Base-by-base conservation (phyloP, 2,797 vertebrate species). In the Apodemus agrarius region DNA sequence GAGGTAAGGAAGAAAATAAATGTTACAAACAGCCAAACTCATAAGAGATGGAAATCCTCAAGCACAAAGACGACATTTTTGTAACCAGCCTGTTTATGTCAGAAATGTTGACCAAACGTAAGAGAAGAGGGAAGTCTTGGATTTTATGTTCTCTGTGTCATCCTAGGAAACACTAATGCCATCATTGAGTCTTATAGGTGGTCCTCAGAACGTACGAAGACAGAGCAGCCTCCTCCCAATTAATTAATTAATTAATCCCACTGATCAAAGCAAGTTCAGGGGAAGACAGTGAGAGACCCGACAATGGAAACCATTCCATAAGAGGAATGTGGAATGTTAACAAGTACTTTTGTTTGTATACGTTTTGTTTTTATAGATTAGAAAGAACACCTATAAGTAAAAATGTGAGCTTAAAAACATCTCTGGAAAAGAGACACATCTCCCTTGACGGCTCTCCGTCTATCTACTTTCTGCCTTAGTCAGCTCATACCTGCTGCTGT, bases 371-470 rank as follows among this genome's bases (percentile, higher is more conserved):
- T 94, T 61, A 57, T 88, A 75, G 52, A 93, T 57, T 74, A 34
- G n/a, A 26, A 93, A 65, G 34, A 59, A 74, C 0, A 46, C 13
- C 79, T 89, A 2, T 65, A 87, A 91, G 21, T 74, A 31, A 75
- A 93, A 75, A 46, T 86, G 90, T 87, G 40, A 87, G 82, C n/a
- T 85, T 94, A 40, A 88, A 96, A 17, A 67, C 1, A 13, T 31
- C 63, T 86, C 75, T 17, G 88, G 26, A 46, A 61, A 92, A 29
- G 37, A 93, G 3, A 80, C 31, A 74, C 43, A 1, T 4, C 21
- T 97, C 94, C 31, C 49, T 82, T 94, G 21, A 4, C 78, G 85
- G 6, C 29, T 90, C 59, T 46, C 95, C 93, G 78, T 94, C 90
- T 61, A 40, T 81, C 61, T 72, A 52, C 84, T 79, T 61, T 81